phyloP scores from a whole-genome alignment of 2,888 invertebrate species.

The Leucoptera coffeella region DNA sequence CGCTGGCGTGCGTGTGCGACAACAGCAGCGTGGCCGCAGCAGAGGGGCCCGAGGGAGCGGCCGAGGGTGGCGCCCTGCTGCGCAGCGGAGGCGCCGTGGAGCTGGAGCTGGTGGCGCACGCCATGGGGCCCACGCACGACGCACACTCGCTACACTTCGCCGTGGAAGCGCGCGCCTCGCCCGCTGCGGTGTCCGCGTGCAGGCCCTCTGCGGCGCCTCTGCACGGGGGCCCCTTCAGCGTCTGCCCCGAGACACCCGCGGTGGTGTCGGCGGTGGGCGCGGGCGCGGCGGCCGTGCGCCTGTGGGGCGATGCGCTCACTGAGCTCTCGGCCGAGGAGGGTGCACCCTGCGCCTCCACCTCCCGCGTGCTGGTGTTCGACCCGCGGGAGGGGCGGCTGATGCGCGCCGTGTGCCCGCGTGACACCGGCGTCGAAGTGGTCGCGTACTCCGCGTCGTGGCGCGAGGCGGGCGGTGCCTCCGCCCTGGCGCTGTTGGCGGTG shows the following conservation, averaged over 20 bases:
- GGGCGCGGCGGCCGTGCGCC: constrained; percentile 72
- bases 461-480: constrained; percentile 77
- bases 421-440: constrained; percentile 60
- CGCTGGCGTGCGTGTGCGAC: constrained; percentile 75
- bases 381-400: constrained; percentile 60
- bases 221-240: constrained; percentile 22
- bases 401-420: constrained; percentile 56
- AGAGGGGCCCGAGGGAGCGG: too few species aligned
- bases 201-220: constrained; percentile 17
- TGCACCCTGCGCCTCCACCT: constrained; percentile 67
- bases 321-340: constrained; percentile 38
- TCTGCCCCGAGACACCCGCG: constrained; percentile 62
- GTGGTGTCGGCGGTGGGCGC: constrained; percentile 73
- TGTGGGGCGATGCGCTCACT: constrained; percentile 70
- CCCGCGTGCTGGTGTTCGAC: constrained; percentile 75
- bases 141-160: constrained; percentile 71
- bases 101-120: constrained; percentile 67
- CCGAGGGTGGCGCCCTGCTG: too few species aligned
- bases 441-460: constrained; percentile 59
- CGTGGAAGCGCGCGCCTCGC: constrained; percentile 12
- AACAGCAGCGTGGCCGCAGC: constrained; percentile 41
- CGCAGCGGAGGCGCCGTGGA: constrained; percentile 60
- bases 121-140: constrained; percentile 73
- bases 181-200: constrained; percentile 13
- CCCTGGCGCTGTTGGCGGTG: constrained; percentile 65